phyloP scores from a whole-genome alignment of 1,140 invertebrate species.

The Steinernema feltiae region DNA sequence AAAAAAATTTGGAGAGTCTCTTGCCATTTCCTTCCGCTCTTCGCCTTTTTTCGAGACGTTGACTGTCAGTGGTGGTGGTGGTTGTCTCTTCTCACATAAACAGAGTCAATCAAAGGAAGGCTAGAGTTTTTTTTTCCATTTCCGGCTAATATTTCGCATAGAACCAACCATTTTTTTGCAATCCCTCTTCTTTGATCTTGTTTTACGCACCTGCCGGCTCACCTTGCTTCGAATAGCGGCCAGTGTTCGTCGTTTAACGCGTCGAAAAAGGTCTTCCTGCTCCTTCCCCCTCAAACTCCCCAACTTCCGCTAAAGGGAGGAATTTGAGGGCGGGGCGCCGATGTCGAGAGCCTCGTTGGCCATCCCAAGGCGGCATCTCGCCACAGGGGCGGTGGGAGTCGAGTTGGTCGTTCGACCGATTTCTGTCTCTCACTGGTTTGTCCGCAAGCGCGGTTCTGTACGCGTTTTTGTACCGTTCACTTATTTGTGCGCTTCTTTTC shows the following conservation, averaged over 20 bases:
- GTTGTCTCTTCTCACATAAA: no score
- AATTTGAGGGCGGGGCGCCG: constrained; percentile 8
- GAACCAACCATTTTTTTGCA: no score
- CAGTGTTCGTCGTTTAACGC: neutral
- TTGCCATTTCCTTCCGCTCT: no score
- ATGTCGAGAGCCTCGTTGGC: constrained; percentile 6
- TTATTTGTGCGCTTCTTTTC: neutral
- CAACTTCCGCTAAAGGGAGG: constrained; percentile 9
- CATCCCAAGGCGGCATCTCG: constrained; percentile 13
- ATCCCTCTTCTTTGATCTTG: neutral
- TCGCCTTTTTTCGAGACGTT: no score
- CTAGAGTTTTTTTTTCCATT: neutral
- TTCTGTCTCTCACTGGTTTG: no score
- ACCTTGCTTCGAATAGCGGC: neutral
- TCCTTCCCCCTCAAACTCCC: neutral
- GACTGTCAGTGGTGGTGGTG: no score
- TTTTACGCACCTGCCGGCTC: neutral
- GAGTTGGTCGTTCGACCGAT: constrained; percentile 7
- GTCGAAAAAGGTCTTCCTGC: constrained; percentile 9
- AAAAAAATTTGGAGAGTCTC: constrained; percentile 1
- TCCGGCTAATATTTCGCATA: no score
- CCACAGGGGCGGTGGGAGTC: constrained; percentile 11
- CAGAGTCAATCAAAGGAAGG: constrained; percentile 3
- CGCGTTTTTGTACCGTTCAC: neutral
- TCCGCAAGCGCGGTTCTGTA: neutral